These are phyloP conservation scores for Oxytorus armatus DNA, from an alignment of 2,888 invertebrate genomes.

Conservation along the genomic window DNA sequence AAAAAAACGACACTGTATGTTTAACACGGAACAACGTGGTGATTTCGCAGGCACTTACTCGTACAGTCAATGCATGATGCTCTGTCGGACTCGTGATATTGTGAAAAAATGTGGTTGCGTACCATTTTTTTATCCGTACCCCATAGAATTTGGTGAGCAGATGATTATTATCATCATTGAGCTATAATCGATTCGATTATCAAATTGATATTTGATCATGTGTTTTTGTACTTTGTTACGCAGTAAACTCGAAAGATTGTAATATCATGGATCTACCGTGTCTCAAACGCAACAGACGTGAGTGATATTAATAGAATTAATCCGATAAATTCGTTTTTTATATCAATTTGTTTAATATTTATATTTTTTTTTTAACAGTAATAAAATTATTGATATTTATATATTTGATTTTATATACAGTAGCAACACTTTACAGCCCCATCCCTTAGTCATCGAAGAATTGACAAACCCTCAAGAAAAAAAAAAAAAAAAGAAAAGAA, in stretches of 20 bases:
- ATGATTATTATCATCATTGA: not conserved
- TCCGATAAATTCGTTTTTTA: no score
- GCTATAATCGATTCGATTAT: not conserved
- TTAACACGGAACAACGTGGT: slow-evolving; percentile 68
- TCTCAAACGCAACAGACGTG: slow-evolving; percentile 86
- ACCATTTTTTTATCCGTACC: slow-evolving; percentile 86
- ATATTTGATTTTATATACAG: no score
- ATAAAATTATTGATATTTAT: no score
- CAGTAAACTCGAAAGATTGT: slow-evolving; percentile 83
- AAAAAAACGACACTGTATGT: slow-evolving; percentile 70
- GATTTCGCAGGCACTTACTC: slow-evolving; percentile 84
- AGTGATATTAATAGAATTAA: slow-evolving; percentile 60
- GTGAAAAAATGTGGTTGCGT: slow-evolving; percentile 86
- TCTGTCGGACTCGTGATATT: slow-evolving; percentile 86
- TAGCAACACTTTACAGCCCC: no score
- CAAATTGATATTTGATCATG: not conserved
- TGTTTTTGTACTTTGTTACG: slow-evolving; percentile 10
- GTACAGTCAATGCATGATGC: slow-evolving; percentile 87
- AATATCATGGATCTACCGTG: slow-evolving; percentile 86
- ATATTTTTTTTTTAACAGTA: no score
- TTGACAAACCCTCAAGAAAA: no score
- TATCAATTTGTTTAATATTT: no score
- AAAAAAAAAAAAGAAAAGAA: no score
- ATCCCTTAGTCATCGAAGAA: no score
- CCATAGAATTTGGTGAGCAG: slow-evolving; percentile 75